Percentiles rank a stretch among this genome's conserved stretches.
Conservation (phyloP, 2,797 vertebrate species). For the Xenopus petersii region DNA sequence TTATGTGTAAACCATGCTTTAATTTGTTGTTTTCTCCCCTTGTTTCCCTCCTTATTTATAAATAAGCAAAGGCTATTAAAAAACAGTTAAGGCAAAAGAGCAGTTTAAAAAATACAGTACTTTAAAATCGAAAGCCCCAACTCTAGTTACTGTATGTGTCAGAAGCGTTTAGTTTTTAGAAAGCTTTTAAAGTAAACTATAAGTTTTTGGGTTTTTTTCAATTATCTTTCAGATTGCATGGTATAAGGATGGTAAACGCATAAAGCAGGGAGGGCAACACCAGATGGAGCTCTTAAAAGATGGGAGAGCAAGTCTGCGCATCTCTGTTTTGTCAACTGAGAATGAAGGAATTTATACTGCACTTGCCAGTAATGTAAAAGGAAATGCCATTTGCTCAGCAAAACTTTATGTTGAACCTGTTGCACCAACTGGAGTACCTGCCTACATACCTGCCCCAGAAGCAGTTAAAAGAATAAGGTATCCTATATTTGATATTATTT, state of each 20-base stretch:
- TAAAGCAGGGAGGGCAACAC: constrained; percentile 77
- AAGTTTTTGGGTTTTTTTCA: no score
- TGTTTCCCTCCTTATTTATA: no score
- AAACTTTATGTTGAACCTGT: constrained; percentile 91
- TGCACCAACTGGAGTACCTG: constrained; percentile 72
- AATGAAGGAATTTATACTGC: constrained; percentile 95
- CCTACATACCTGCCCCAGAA: constrained; percentile 82
- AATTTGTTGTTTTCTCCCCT: no score
- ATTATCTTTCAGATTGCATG: constrained; percentile 77
- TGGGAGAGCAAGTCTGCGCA: constrained; percentile 84
- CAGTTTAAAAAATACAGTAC: no score
- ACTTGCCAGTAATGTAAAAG: constrained; percentile 86
- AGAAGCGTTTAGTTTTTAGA: no score
- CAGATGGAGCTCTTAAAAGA: constrained; percentile 88
- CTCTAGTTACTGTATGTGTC: no score
- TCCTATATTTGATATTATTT: constrained; percentile 11
- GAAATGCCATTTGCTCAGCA: constrained; percentile 90
- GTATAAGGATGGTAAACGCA: constrained; percentile 95
- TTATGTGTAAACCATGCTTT: no score
- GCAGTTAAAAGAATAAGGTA: constrained; percentile 87
- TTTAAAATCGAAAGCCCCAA: no score
- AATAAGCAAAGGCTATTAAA: no score
- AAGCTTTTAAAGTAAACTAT: no score
- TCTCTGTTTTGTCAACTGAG: constrained; percentile 86
- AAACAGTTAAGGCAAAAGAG: no score